These are phyloP conservation scores for Eospalax fontanierii DNA, from an alignment of 2,797 vertebrate species.

Conservation along the genomic window DNA sequence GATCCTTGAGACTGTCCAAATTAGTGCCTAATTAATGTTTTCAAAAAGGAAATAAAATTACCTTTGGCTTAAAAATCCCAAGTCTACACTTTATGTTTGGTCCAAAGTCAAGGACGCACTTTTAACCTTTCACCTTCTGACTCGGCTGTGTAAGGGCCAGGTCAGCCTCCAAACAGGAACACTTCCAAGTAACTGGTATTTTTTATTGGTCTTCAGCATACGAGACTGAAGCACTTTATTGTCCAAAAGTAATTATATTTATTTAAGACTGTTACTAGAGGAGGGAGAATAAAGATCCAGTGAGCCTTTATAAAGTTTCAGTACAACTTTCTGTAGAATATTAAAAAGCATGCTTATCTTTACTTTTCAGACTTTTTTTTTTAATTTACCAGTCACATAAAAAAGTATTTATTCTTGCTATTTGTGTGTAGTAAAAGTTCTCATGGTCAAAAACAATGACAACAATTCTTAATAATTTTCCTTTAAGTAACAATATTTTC, in stretches of 20 bases:
- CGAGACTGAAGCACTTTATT: constrained; percentile 79
- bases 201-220: constrained; percentile 84
- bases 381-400: constrained; percentile 52
- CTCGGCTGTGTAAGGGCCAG: constrained; percentile 37
- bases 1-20: constrained; percentile 74
- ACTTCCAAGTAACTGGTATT: constrained; percentile 76
- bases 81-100: constrained; percentile 61
- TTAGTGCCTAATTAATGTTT: constrained; percentile 56
- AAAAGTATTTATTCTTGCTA: constrained; percentile 64
- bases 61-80: constrained; percentile 35
- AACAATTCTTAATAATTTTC: background rate
- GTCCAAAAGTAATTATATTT: constrained; percentile 83
- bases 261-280: constrained; percentile 82
- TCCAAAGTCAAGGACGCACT: constrained; percentile 73
- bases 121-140: constrained; percentile 83
- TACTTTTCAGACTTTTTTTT: constrained; percentile 69
- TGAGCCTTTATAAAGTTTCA: constrained; percentile 83
- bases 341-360: constrained; percentile 80
- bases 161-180: constrained; percentile 74
- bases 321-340: constrained; percentile 79
- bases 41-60: constrained; percentile 66
- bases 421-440: constrained; percentile 37
- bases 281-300: constrained; percentile 80
- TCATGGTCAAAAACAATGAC: background rate
- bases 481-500: constrained; percentile 56